Percentiles rank a stretch among this genome's conserved stretches.
These are phyloP conservation scores for Pteromalus puparum DNA, from an alignment of 1,140 invertebrate genomes.

Conservation along the genomic window DNA sequence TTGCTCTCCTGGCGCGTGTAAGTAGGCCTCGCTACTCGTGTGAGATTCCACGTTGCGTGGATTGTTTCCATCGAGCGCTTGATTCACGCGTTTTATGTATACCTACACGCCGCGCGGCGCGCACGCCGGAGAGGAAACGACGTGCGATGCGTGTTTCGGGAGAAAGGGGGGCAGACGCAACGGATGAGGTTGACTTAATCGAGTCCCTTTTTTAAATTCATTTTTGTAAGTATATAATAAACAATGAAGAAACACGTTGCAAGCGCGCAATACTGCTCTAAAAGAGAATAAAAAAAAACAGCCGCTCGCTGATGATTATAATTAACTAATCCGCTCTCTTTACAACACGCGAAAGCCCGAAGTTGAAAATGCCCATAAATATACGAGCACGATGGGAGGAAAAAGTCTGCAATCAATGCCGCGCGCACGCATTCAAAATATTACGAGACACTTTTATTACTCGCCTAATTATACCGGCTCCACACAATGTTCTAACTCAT, in stretches of 20 bases:
- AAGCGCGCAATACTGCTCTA: background rate
- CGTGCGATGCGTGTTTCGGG: background rate
- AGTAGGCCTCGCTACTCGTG: conserved; percentile 30
- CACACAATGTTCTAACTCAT: background rate
- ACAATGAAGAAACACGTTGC: background rate
- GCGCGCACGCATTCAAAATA: background rate
- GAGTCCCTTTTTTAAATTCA: background rate
- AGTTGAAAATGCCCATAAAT: background rate
- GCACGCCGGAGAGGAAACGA: background rate
- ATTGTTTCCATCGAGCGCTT: conserved; percentile 26
- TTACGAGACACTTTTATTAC: conserved; percentile 10
- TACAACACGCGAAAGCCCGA: background rate
- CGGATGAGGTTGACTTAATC: no score
- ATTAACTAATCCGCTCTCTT: background rate
- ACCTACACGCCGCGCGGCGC: no score
- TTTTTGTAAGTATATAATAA: background rate
- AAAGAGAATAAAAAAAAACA: background rate
- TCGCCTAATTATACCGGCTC: background rate
- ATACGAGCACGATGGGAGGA: background rate
- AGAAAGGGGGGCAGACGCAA: conserved; percentile 27
- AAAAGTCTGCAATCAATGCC: background rate
- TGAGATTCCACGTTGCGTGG: conserved; percentile 16
- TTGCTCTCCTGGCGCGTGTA: background rate
- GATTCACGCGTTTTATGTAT: no score
- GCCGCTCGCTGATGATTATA: background rate